Base-by-base conservation (phyloP, 2,888 invertebrate genomes). In the Drosophila cracens region DNA sequence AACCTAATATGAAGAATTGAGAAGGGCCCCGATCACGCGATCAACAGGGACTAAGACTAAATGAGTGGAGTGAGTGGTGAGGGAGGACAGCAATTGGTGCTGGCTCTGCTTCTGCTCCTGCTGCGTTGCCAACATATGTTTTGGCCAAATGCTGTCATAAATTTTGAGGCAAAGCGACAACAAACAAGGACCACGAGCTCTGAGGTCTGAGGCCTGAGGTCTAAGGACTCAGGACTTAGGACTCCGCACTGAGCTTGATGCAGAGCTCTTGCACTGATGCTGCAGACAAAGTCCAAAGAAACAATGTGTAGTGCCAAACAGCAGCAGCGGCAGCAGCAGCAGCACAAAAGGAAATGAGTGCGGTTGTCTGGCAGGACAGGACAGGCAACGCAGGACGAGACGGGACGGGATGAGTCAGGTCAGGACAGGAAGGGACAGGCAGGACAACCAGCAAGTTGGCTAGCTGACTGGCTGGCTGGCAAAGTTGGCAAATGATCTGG, bases 111-210 rank as follows among this genome's bases (percentile, higher is more conserved):
- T 13, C 21, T 40, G 21, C 11, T 43, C 21, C 43, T 66, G 54
- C 54, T 18, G 11, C 63, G 72, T 77, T 83, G 89, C 87, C 89
- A 85, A 87, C 89, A 83, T 90, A 90, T 91, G 90, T 87, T 91
- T 85, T 82, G 79, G 82, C 89, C 83, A 89, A 85, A 87, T 81
- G 84, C 85, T 90, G 83, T 90, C 90, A 91, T 90, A 90, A 91
- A 90, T 90, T 90, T 76, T 73, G 75, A 80, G 67, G 58, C 73
- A 71, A 68, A 71, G 69, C 72, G 40, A 57, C 57, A 40, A 57
- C 67, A 59, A 72, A 84, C 87, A 82, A 76, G 70, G 49, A 74
- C 38, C 53, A 68, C 46, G 46, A 54, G 21, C 61, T 29, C 29
- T 36, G 46, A 31, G 54, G 18, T 7, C 16, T 36, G 54, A 65